A percentile compares a stretch with the other conserved stretches of the same genome.
phyloP scores from a whole-genome alignment of 2,888 invertebrate genomes.

The Acrobasis suavella region DNA sequence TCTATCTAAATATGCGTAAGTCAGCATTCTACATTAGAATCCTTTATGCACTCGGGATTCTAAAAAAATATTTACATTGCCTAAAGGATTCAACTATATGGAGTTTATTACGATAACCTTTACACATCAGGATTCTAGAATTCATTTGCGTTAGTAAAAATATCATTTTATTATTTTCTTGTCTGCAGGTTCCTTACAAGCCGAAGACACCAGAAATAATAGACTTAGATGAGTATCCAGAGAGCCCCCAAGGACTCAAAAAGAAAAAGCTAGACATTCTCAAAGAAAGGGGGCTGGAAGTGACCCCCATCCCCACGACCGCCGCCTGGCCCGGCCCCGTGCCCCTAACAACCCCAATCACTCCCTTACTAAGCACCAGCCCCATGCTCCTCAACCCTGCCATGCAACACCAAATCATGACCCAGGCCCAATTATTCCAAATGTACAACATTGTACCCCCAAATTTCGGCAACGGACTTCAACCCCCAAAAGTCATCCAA shows the following conservation, averaged over 20 bases:
- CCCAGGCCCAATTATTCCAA: constrained; percentile 73
- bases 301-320: constrained; percentile 83
- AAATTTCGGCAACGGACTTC: constrained; percentile 52
- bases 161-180: too few relatives aligned
- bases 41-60: too few relatives aligned
- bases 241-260: constrained; percentile 74
- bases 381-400: constrained; percentile 63
- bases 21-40: too few relatives aligned
- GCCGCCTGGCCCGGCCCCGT: constrained; percentile 48
- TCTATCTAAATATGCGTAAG: too few relatives aligned
- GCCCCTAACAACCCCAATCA: constrained; percentile 34
- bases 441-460: constrained; percentile 68
- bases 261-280: constrained; percentile 89
- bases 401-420: constrained; percentile 72
- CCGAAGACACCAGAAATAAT: constrained; percentile 85
- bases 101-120: too few relatives aligned
- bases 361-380: constrained; percentile 42
- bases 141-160: too few relatives aligned
- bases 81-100: neutral
- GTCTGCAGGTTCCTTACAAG: constrained; percentile 79
- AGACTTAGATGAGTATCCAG: constrained; percentile 82
- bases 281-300: constrained; percentile 88
- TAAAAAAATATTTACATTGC: too few relatives aligned
- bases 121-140: too few relatives aligned
- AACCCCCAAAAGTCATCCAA: constrained; percentile 83